These are phyloP conservation scores for Hemibagrus guttatus DNA, from an alignment of 2,797 vertebrate genomes.

Conservation along the genomic window DNA sequence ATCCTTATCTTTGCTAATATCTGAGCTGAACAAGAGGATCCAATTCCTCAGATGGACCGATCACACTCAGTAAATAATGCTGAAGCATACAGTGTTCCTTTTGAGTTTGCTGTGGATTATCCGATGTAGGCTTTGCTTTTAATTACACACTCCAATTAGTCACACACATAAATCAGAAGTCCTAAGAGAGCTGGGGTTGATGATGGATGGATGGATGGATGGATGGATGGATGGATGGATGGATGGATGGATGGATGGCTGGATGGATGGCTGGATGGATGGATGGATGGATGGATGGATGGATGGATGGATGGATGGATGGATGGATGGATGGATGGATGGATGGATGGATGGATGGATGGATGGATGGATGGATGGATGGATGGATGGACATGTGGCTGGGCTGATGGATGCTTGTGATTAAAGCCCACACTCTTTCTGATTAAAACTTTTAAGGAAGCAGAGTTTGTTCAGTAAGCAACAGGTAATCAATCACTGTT, in stretches of 20 bases:
- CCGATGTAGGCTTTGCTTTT: conserved; percentile 7
- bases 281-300: conserved; percentile 25
- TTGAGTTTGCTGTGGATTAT: neutral
- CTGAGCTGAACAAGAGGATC: neutral
- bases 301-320: conserved; percentile 36
- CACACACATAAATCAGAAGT: conserved; percentile 31
- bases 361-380: conserved; percentile 23
- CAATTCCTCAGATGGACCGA: neutral
- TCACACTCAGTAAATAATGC: neutral
- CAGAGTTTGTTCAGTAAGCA: conserved; percentile 10
- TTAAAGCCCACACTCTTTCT: conserved; percentile 34
- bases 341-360: conserved; percentile 33
- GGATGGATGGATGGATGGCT: conserved; percentile 37
- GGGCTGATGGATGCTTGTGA: conserved; percentile 37
- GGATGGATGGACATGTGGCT: conserved; percentile 17
- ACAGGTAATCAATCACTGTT: conserved; percentile 21
- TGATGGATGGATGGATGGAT: conserved; percentile 27
- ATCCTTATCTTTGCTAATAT: neutral
- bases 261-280: conserved; percentile 16
- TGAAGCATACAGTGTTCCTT: neutral
- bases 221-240: neutral
- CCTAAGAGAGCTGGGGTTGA: conserved; percentile 1
- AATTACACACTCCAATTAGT: conserved; percentile 41
- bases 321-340: conserved; percentile 27
- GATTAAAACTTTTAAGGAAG: conserved; percentile 33